phyloP scores from a whole-genome alignment of 2,797 vertebrate species.

The Tapera naevia region DNA sequence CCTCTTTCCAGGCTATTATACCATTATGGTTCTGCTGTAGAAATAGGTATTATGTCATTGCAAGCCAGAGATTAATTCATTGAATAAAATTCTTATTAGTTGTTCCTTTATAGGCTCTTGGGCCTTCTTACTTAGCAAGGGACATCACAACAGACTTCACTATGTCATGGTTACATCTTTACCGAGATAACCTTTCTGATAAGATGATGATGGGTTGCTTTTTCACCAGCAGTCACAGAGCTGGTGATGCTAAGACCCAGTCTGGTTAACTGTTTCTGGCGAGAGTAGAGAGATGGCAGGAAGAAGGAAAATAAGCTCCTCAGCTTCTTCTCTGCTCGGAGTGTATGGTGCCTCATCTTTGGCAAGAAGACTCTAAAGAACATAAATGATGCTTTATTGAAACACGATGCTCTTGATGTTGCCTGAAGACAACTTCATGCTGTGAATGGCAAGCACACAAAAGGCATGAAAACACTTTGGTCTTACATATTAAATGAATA shows the following conservation, averaged over 20 bases:
- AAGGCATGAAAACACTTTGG: not conserved
- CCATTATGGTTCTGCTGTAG: not conserved
- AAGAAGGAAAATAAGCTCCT: not conserved
- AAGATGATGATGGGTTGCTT: not conserved
- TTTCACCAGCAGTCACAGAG: not conserved
- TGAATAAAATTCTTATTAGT: not conserved
- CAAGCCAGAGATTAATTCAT: not conserved
- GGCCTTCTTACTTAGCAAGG: not conserved
- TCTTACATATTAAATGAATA: not conserved
- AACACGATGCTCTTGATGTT: not conserved
- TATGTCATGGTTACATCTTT: not conserved
- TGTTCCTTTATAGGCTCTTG: not conserved
- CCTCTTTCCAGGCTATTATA: not conserved
- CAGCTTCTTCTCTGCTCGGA: not conserved
- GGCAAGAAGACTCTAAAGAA: not conserved
- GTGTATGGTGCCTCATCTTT: accelerated
- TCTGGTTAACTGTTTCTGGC: not conserved
- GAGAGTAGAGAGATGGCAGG: not conserved
- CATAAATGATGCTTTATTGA: not conserved
- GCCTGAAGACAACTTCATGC: slow-evolving; percentile 7
- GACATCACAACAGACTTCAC: not conserved
- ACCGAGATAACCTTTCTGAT: not conserved
- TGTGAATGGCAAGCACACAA: slow-evolving; percentile 26
- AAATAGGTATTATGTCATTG: not conserved
- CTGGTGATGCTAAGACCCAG: not conserved